Conservation (phyloP, 2,797 vertebrate genomes). For the Poeciliopsis presidionis region DNA sequence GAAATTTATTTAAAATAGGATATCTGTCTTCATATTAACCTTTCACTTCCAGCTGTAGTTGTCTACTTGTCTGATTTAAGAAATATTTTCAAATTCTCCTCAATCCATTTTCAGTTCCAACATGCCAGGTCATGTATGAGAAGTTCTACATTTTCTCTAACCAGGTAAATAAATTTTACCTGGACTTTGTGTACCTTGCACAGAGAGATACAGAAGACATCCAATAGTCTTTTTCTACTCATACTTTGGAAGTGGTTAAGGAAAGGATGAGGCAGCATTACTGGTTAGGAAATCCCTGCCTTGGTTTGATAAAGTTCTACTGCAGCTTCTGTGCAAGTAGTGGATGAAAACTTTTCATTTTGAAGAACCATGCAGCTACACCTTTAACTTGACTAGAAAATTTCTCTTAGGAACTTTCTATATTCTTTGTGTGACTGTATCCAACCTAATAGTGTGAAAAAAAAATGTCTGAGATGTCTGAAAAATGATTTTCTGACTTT, state of each 20-base stretch:
- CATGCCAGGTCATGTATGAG: not conserved
- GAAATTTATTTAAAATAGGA: not conserved
- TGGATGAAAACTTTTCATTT: not conserved
- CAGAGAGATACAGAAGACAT: not conserved
- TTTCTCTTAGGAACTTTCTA: not conserved
- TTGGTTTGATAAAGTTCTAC: not conserved
- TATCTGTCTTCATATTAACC: not conserved
- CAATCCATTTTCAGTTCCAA: not conserved
- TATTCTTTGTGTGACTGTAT: not conserved
- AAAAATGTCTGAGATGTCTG: no score
- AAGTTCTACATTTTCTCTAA: not conserved
- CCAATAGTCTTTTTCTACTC: not conserved
- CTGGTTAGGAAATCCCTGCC: not conserved
- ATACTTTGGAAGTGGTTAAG: not conserved
- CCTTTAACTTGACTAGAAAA: not conserved
- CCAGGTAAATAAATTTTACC: not conserved
- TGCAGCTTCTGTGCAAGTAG: not conserved
- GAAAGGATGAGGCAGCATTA: not conserved
- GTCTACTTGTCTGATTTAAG: not conserved
- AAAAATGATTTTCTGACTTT: not conserved
- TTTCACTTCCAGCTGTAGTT: not conserved
- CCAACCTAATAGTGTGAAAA: not conserved
- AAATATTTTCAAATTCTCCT: not conserved
- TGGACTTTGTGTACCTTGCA: not conserved
- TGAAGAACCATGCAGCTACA: not conserved